Base-by-base conservation (phyloP, 1,140 invertebrate genomes). In the Drosophila repletoides region DNA sequence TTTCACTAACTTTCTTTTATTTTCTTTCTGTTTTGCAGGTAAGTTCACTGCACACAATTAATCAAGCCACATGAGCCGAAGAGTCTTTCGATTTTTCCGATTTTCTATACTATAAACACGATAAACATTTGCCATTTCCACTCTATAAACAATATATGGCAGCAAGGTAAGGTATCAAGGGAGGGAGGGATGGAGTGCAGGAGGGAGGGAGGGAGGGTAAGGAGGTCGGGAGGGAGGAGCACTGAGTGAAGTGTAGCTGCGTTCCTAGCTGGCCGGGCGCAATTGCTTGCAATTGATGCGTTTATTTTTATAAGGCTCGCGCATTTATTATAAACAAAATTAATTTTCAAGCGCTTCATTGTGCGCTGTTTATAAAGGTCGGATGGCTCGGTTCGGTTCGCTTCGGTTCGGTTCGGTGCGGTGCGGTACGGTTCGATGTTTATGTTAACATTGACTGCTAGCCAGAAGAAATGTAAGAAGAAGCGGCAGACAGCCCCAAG, bases 371-470 rank as follows among this genome's bases (percentile, higher is more conserved):
- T 67, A 67, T 60, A 45, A 33, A 10, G 48, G 22, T 43, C 10
- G 22, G 55, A 29, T 24, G 46, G 67, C 3, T 33, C 38, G 15
- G n/a, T 55, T 40, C 56, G 24, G n/a, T n/a, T n/a, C n/a, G 17
- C 24, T 60, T 28, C 21, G 46, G 67, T 7, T 33, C 38, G 15
- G n/a, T 55, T 40, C 56, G 24, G n/a, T n/a, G n/a, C n/a, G 17
- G 22, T 60, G 33, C 21, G 46, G 67, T 7, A 19, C 38, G 15
- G n/a, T 55, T 40, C 56, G 24, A n/a, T 84, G 79, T 83, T 83
- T 84, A 77, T 53, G 70, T 60, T 84, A 86, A 84, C 79, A 84
- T 84, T 84, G 79, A 84, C 64, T 83, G 76, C 51, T 43, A 53
- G 66, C 41, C 12, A 41, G 60, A 56, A 56, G 38, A 34, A 59